A percentile compares a stretch with the other conserved stretches of the same genome.
Evolutionary conservation across 2,888 invertebrate species (phyloP).

Genomic region (Coecobrya sp.): DNA sequence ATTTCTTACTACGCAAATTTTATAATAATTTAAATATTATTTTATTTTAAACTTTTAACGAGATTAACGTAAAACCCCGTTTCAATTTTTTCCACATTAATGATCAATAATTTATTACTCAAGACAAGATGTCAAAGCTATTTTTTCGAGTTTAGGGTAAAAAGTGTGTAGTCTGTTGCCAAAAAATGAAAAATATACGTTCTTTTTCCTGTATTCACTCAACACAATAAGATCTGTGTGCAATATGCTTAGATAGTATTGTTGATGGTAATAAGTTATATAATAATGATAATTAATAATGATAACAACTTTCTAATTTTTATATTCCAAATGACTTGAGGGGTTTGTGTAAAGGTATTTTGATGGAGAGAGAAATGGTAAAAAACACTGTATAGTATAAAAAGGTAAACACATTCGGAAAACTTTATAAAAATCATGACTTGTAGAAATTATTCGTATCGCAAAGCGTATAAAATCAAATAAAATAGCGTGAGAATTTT

Average conservation of each 20-base stretch:
- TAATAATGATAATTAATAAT: not conserved
- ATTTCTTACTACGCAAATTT: not conserved
- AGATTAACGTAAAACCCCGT: not conserved
- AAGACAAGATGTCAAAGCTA: slow-evolving; percentile 47
- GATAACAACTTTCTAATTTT: not conserved
- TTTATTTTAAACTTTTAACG: not conserved
- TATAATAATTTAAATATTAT: not conserved
- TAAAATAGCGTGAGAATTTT: slow-evolving; percentile 36
- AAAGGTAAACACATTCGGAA: not conserved
- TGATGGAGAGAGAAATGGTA: slow-evolving; percentile 13
- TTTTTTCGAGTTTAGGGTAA: not conserved
- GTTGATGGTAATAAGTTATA: not conserved
- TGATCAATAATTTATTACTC: not conserved
- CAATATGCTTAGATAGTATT: not conserved
- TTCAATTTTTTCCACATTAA: not conserved
- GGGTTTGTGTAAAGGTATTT: not conserved
- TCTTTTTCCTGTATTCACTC: slow-evolving; percentile 34
- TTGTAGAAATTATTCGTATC: slow-evolving; percentile 42
- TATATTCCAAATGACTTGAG: slow-evolving; percentile 10
- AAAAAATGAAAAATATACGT: slow-evolving; percentile 76
- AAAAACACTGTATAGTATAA: not conserved
- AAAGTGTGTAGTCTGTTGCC: slow-evolving; percentile 62
- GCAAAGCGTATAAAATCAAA: slow-evolving; percentile 31
- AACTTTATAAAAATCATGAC: slow-evolving; percentile 18
- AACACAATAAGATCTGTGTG: slow-evolving; percentile 19